These are phyloP conservation scores for Trichopria drosophilae DNA, from an alignment of 2,888 invertebrate species.

Conservation along the genomic window DNA sequence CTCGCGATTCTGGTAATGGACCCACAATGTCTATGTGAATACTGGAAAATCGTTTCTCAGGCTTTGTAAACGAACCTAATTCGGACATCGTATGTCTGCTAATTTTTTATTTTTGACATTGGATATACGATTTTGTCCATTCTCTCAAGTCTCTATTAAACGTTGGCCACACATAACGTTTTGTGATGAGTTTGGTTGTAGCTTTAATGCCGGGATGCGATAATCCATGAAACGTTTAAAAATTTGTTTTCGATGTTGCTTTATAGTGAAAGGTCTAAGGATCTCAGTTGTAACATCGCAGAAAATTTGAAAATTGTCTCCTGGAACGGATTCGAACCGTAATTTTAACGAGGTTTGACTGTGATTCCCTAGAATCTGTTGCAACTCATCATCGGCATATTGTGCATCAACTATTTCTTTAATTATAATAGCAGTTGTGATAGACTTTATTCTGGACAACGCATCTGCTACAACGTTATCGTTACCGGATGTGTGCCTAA, in stretches of 20 bases:
- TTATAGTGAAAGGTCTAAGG: conserved; percentile 29
- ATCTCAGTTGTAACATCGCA: conserved; percentile 15
- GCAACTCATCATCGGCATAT: conserved; percentile 5
- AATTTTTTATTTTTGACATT: conserved; percentile 50
- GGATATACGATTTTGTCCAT: conserved; percentile 45
- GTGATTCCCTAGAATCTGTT: no score
- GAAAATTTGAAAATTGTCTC: not conserved
- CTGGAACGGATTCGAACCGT: conserved; percentile 1
- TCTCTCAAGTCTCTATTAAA: conserved; percentile 45
- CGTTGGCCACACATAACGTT: conserved; percentile 15
- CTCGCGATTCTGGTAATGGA: no score
- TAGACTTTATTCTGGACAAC: conserved; percentile 14
- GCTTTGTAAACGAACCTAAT: conserved; percentile 35
- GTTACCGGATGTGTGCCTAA: conserved; percentile 16
- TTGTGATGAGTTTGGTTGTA: not conserved
- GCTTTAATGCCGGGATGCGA: conserved; percentile 30
- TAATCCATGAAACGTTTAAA: conserved; percentile 38
- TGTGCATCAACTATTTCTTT: conserved; percentile 4
- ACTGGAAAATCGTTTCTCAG: conserved; percentile 42
- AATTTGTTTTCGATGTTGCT: conserved; percentile 24
- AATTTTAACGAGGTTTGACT: conserved; percentile 5
- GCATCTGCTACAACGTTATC: conserved; percentile 30
- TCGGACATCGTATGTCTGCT: conserved; percentile 43
- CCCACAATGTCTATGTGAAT: conserved; percentile 51
- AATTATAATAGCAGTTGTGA: conserved; percentile 7